Evolutionary conservation across 2,797 vertebrate species (phyloP).

Genomic region (Mus spretus): DNA sequence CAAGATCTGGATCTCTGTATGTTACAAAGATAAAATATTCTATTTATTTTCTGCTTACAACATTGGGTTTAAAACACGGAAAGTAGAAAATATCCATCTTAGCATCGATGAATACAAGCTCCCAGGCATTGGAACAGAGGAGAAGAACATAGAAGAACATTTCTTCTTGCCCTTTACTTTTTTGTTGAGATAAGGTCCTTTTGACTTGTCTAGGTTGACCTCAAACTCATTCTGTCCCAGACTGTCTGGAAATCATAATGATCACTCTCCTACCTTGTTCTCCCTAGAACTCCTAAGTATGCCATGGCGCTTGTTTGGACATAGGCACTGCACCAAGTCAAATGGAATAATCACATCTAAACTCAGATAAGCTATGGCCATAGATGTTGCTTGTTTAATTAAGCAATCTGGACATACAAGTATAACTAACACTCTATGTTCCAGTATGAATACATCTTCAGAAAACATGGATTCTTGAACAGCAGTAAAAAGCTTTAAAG

Average conservation of each 20-base stretch:
- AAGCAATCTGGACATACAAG: background rate
- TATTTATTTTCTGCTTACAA: background rate
- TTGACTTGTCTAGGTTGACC: background rate
- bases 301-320: background rate
- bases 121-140: background rate
- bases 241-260: background rate
- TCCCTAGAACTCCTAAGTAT: background rate
- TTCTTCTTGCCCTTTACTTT: background rate
- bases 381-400: background rate
- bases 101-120: background rate
- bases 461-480: background rate
- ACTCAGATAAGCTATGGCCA: background rate
- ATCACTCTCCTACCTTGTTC: background rate
- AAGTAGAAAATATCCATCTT: background rate
- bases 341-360: background rate
- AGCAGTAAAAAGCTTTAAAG: background rate
- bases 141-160: background rate
- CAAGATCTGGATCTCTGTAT: background rate
- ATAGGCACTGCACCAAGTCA: background rate
- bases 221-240: background rate
- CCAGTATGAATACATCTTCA: accelerated
- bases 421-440: background rate
- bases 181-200: background rate
- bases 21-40: background rate
- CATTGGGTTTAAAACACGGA: background rate